These are phyloP conservation scores for Lamellibrachia luymesi DNA, from an alignment of 1,140 invertebrate species.

Conservation along the genomic window DNA sequence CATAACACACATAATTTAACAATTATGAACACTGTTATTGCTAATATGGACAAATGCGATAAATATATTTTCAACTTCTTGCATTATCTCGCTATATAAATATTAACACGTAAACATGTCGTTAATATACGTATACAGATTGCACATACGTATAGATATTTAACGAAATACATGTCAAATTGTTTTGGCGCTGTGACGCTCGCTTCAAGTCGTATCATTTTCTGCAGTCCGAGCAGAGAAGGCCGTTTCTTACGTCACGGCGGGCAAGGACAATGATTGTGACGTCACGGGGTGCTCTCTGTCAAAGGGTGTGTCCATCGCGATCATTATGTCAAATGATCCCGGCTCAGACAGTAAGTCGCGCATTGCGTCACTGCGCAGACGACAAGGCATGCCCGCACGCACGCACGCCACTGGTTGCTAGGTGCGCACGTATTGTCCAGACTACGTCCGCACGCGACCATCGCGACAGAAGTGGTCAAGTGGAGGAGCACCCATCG, in stretches of 20 bases:
- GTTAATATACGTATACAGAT: too few relatives aligned
- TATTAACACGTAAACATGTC: too few relatives aligned
- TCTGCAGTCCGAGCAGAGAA: not conserved
- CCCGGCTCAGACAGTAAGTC: not conserved
- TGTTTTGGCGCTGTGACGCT: too few relatives aligned
- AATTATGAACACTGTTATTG: too few relatives aligned
- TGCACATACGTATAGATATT: too few relatives aligned
- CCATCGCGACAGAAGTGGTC: not conserved
- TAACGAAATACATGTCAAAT: too few relatives aligned
- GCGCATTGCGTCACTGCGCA: not conserved
- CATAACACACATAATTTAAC: too few relatives aligned
- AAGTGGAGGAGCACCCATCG: not conserved
- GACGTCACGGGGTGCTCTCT: not conserved
- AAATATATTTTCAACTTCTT: too few relatives aligned
- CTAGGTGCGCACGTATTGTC: not conserved
- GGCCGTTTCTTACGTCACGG: not conserved
- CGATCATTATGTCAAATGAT: slow-evolving; percentile 1
- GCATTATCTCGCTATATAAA: too few relatives aligned
- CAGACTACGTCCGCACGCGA: not conserved
- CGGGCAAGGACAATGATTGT: not conserved
- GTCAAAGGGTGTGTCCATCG: not conserved
- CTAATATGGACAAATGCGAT: too few relatives aligned
- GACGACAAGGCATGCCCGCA: not conserved
- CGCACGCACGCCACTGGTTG: not conserved
- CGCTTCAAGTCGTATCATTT: not conserved